Base-by-base conservation (phyloP, 2,797 vertebrate species). In the Coregonus ussuriensis region DNA sequence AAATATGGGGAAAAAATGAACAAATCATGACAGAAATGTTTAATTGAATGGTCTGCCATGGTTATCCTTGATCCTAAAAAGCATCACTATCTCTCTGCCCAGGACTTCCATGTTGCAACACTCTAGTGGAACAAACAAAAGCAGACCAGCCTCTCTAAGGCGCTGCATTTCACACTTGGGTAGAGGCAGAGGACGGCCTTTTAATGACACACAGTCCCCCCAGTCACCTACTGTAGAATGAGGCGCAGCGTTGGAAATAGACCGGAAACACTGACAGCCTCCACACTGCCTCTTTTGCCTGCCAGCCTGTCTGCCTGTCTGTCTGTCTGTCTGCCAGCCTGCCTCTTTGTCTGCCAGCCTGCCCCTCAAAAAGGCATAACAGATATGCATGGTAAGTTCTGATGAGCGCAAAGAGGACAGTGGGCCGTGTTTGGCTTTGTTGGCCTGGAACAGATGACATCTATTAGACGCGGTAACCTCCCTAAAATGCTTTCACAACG, bases 221-320 rank as follows among this genome's bases (percentile, higher is more conserved):
- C 85, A 89, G 89, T 91, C 92, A 92, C 90, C 92, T 88, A 47
- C 41, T 47, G 41, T 47, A 89, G 87, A 90, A 92, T 91, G 90
- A 93, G 90, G 87, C 25, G 80, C 85, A 83, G 84, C 73, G 77
- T 87, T 91, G 89, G 91, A 93, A 93, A 92, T 91, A 92, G 90
- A 93, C 91, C 83, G 86, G 87, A 91, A 91, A 92, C 89, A 87
- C 85, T 80, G 84, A 77, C 63, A 83, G 87, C 85, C 66, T 75
- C 72, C 2, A 47, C 41, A 47, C 41, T 3, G 41, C 41, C 9
- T 47, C 41, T 9, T 47, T 47, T 72, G 80, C 78, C 85, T 70
- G 73, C 59, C 56, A n/a, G 51, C 6, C 51, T 37, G 63, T 15
- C 63, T 15, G 63, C 0, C 63, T 66, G 63, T 1, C 63, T 66